A percentile compares a stretch with the other conserved stretches of the same genome.
phyloP scores from a whole-genome alignment of 1,140 invertebrate species.

The Zaprionus inermis region DNA sequence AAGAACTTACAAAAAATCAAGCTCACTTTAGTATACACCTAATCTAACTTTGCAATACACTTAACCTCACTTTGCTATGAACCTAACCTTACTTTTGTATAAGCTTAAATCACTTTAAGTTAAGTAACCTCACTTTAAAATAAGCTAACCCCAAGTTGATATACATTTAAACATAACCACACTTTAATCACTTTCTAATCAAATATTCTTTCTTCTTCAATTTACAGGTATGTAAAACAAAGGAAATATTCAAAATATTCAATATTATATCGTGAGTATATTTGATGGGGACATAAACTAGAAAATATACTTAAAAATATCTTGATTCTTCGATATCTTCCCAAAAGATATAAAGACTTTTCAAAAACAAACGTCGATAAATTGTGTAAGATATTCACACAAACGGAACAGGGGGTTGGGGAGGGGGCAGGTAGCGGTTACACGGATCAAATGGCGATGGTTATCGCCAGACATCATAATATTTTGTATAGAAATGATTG shows the following conservation, averaged over 20 bases:
- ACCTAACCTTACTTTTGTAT: neutral
- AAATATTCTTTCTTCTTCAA: slow-evolving; percentile 27
- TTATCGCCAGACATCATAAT: slow-evolving; percentile 57
- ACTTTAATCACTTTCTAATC: slow-evolving; percentile 19
- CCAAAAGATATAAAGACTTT: slow-evolving; percentile 10
- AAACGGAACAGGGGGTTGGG: neutral
- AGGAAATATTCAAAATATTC: neutral
- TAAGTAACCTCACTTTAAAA: neutral
- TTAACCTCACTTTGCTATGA: neutral
- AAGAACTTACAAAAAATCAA: neutral
- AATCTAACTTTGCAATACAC: neutral
- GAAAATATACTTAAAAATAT: neutral
- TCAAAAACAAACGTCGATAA: slow-evolving; percentile 53
- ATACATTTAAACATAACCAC: neutral
- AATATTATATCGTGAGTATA: slow-evolving; percentile 12
- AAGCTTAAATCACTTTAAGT: neutral
- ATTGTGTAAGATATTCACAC: slow-evolving; percentile 68
- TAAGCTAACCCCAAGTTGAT: neutral
- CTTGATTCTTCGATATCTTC: too few relatives aligned
- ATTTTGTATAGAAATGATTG: slow-evolving; percentile 39
- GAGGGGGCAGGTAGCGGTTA: slow-evolving; percentile 21
- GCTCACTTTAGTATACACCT: neutral
- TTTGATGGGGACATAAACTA: neutral
- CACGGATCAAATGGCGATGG: slow-evolving; percentile 32
- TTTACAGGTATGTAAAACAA: slow-evolving; percentile 67